A percentile compares a stretch with the other conserved stretches of the same genome.
Evolutionary conservation across 2,888 invertebrate species (phyloP).

Genomic region (Meloe dianella): DNA sequence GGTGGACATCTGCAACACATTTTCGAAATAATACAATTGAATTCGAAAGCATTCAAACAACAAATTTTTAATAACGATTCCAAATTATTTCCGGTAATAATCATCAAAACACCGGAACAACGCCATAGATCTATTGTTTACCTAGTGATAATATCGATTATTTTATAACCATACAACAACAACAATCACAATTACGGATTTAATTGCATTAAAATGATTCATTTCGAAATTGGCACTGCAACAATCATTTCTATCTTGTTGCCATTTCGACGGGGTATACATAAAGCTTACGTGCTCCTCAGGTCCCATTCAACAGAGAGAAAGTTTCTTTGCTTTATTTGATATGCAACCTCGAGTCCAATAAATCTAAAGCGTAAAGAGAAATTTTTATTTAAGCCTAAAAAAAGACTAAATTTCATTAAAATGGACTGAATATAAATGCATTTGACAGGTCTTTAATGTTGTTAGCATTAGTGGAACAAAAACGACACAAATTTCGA

Average conservation of each 20-base stretch:
- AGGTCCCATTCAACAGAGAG: no score
- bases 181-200: not conserved
- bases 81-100: not conserved
- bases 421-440: not conserved
- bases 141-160: not conserved
- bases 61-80: constrained; percentile 18
- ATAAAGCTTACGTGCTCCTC: no score
- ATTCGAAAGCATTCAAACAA: constrained; percentile 2
- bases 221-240: no score
- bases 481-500: not conserved
- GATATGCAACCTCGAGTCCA: not conserved
- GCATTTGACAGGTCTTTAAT: not conserved
- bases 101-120: not conserved
- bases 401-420: no score
- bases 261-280: no score
- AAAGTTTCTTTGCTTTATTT: not conserved
- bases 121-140: not conserved
- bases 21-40: not conserved
- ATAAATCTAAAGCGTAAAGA: not conserved
- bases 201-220: not conserved
- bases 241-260: no score
- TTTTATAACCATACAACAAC: not conserved
- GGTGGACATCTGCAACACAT: constrained; percentile 30
- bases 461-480: not conserved
- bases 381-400: no score